Evolutionary conservation across 2,797 vertebrate genomes (phyloP), one percentile per base, ranked within the genome.

Genomic region (Falco concolor): DNA sequence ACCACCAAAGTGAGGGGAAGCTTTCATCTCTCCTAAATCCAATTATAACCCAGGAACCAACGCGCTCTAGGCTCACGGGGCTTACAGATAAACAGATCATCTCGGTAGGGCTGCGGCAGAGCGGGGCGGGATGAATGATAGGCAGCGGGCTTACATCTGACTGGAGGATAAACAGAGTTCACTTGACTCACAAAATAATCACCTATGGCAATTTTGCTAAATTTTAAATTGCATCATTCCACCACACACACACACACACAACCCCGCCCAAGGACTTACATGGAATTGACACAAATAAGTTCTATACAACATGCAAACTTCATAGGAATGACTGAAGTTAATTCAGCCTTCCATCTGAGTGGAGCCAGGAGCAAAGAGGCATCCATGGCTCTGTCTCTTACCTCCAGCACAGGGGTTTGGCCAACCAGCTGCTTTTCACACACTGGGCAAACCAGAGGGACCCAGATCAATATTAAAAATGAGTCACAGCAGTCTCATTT

Each of bases 381-480:
- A 56, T 21, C 21, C 3, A 3, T 5, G 24, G 36, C 11, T 85
- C 28, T 30, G 50, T 30, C 18, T 34, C 79, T 72, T 14, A 53
- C 21, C 52, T 84, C 36, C 32, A 38, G 60, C 32, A 21, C 63
- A 56, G 17, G 13, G 24, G 6, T n/a, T 30, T 84, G 59, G 20
- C 22, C 59, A 95, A 44, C 6, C 12, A 76, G 27, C 10, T 57
- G 10, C 27, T 80, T 49, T 67, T 47, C 56, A 32, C 2, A 86
- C 36, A 34, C 18, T 0, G 1, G 22, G 36, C 32, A 92, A 78
- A 86, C 28, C 40, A 63, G 36, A 56, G 17, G 14, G 28, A 30
- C 22, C 9, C 1, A 0, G 4, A 32, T 38, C 34, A n/a, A n/a
- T 2, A 30, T 8, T 10, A 76, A 70, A 19, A 77, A 25, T 12